phyloP scores from a whole-genome alignment of 1,140 invertebrate species.

The Brachionus manjavacas region DNA sequence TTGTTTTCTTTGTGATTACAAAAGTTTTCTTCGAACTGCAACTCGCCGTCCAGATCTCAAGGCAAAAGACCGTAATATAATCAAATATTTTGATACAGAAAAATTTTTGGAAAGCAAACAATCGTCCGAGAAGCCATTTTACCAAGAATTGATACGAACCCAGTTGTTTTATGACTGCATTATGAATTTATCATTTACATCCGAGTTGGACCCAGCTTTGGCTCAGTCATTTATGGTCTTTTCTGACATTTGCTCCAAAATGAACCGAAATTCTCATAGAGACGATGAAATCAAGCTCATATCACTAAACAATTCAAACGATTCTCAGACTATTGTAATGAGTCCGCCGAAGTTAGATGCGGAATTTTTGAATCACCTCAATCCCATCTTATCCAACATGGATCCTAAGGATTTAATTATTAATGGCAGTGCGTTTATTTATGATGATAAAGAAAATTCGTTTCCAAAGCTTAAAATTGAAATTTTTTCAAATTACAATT shows the following conservation, averaged over 20 bases:
- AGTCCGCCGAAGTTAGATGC: slow-evolving; percentile 74
- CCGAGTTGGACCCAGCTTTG: slow-evolving; percentile 82
- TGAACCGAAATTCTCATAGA: slow-evolving; percentile 55
- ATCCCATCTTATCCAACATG: background rate
- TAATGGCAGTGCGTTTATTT: slow-evolving; percentile 25
- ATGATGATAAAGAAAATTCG: slow-evolving; percentile 3
- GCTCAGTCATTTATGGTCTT: slow-evolving; percentile 64
- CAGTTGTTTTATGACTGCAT: slow-evolving; percentile 98
- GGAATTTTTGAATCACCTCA: background rate
- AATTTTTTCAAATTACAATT: background rate
- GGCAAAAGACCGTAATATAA: slow-evolving; percentile 77
- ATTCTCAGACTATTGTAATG: slow-evolving; percentile 88
- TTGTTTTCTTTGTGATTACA: slow-evolving; percentile 82
- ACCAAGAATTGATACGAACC: slow-evolving; percentile 77
- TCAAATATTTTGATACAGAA: slow-evolving; percentile 49
- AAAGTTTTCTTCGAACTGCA: slow-evolving; percentile 82
- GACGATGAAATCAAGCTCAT: slow-evolving; percentile 64
- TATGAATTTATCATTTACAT: slow-evolving; percentile 95
- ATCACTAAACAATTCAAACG: slow-evolving; percentile 68
- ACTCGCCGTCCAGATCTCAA: slow-evolving; percentile 80
- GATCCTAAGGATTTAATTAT: background rate
- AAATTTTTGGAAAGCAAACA: slow-evolving; percentile 65
- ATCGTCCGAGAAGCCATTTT: slow-evolving; percentile 84
- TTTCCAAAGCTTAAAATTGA: slow-evolving; percentile 23
- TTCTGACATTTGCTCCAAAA: slow-evolving; percentile 93